These are phyloP conservation scores for Micrasema minimum DNA, from an alignment of 1,140 invertebrate genomes.

Conservation along the genomic window DNA sequence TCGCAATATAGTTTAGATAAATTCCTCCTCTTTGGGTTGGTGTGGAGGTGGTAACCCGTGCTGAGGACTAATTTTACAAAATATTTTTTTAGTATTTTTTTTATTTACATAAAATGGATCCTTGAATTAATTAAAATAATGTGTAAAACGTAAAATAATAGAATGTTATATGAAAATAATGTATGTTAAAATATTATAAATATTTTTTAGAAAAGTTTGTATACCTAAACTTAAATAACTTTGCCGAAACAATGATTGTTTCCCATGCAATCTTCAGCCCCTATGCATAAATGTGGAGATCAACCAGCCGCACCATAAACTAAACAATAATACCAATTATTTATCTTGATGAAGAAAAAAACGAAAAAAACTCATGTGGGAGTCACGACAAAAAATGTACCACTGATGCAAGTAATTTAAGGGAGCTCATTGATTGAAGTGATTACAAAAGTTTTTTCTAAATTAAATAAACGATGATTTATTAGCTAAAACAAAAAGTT, in stretches of 20 bases:
- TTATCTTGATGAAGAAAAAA: constrained; percentile 39
- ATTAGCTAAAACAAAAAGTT: neutral
- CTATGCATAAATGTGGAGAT: constrained; percentile 34
- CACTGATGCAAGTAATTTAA: neutral
- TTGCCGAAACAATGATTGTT: neutral
- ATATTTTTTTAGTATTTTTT: too few relatives aligned
- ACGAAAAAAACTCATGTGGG: constrained; percentile 27
- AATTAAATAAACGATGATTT: neutral
- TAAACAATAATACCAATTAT: constrained; percentile 53
- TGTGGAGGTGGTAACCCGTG: too few relatives aligned
- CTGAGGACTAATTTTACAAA: too few relatives aligned
- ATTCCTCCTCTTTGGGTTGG: too few relatives aligned
- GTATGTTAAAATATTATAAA: too few relatives aligned
- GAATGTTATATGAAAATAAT: too few relatives aligned
- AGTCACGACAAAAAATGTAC: constrained; percentile 13
- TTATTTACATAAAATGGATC: too few relatives aligned
- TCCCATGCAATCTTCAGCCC: constrained; percentile 29
- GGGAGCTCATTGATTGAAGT: neutral
- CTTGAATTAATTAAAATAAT: too few relatives aligned
- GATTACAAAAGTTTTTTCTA: neutral
- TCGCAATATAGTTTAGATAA: too few relatives aligned
- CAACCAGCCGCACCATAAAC: constrained; percentile 45
- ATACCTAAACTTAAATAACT: too few relatives aligned
- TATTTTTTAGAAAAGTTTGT: too few relatives aligned
- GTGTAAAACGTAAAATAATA: too few relatives aligned